phyloP scores from a whole-genome alignment of 2,888 invertebrate genomes.

The Petrolisthes cinctipes region DNA sequence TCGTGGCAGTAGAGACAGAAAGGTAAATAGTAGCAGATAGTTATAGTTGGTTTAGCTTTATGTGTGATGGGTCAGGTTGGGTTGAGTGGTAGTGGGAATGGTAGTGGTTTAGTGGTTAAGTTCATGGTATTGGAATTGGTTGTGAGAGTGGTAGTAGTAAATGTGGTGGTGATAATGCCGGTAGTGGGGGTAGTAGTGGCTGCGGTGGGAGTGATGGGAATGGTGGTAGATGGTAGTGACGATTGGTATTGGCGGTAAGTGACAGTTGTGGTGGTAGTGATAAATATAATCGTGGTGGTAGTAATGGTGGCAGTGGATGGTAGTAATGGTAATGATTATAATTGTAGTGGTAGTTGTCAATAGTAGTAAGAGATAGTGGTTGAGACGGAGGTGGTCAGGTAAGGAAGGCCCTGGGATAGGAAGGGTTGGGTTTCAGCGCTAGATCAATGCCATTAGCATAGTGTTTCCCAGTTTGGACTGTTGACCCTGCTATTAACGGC shows the following conservation, averaged over 20 bases:
- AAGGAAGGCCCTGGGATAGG: conserved; percentile 13
- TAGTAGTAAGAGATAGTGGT: neutral
- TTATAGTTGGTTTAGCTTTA: too few species aligned
- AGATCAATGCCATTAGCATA: conserved; percentile 47
- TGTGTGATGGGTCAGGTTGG: neutral
- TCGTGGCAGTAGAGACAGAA: too few species aligned
- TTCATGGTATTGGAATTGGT: too few species aligned
- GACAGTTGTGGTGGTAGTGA: neutral
- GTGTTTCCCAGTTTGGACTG: conserved; percentile 41
- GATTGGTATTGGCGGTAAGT: neutral
- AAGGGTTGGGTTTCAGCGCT: conserved; percentile 32
- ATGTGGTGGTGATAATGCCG: neutral
- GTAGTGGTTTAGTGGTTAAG: neutral
- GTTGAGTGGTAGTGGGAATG: neutral
- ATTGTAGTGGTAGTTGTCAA: conserved; percentile 23
- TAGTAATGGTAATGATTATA: neutral
- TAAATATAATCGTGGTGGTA: neutral
- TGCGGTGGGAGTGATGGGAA: neutral
- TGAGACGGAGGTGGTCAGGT: conserved; percentile 23
- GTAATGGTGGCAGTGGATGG: neutral
- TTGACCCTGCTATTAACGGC: conserved; percentile 46
- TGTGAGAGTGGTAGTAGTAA: too few species aligned
- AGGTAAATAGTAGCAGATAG: too few species aligned
- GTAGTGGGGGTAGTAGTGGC: neutral
- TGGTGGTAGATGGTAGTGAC: conserved; percentile 6